These are phyloP conservation scores for Drosophila siamana DNA, from an alignment of 2,888 invertebrate species.

Conservation along the genomic window DNA sequence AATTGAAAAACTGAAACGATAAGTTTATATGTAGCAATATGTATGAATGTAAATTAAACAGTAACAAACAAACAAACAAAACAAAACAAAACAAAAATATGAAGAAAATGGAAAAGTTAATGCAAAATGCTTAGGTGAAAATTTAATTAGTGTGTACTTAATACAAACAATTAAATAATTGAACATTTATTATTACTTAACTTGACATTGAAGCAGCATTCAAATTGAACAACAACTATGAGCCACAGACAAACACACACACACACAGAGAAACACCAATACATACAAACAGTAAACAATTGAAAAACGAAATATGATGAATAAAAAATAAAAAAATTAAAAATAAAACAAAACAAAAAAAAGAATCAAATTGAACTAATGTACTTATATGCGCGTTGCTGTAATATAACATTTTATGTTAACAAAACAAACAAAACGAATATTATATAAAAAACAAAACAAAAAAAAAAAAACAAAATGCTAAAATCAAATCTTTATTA, in stretches of 20 bases:
- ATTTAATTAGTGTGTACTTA: conserved; percentile 81
- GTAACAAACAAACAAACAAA: conserved; percentile 39
- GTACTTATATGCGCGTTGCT: conserved; percentile 78
- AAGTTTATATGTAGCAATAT: conserved; percentile 74
- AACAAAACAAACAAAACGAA: conserved; percentile 44
- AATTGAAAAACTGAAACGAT: conserved; percentile 57
- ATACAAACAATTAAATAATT: conserved; percentile 69
- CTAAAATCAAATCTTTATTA: conserved; percentile 35
- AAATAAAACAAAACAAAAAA: conserved; percentile 23
- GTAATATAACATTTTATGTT: conserved; percentile 75
- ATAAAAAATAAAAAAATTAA: conserved; percentile 31
- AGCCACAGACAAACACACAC: conserved; percentile 32
- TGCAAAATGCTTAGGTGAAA: conserved; percentile 79
- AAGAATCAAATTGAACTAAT: conserved; percentile 63
- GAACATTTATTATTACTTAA: conserved; percentile 69
- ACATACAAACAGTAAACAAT: conserved; percentile 25
- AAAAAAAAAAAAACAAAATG: conserved; percentile 22
- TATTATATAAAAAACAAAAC: conserved; percentile 30
- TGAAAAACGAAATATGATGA: conserved; percentile 19
- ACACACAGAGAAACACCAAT: conserved; percentile 17
- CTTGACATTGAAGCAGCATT: conserved; percentile 66
- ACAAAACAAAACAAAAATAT: conserved; percentile 25
- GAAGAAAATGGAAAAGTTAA: conserved; percentile 61
- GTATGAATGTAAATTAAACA: conserved; percentile 73
- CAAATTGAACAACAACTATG: conserved; percentile 46